Evolutionary conservation across 2,797 vertebrate genomes (phyloP), one percentile per base, ranked within the genome.

Genomic region (Typhlichthys subterraneus): DNA sequence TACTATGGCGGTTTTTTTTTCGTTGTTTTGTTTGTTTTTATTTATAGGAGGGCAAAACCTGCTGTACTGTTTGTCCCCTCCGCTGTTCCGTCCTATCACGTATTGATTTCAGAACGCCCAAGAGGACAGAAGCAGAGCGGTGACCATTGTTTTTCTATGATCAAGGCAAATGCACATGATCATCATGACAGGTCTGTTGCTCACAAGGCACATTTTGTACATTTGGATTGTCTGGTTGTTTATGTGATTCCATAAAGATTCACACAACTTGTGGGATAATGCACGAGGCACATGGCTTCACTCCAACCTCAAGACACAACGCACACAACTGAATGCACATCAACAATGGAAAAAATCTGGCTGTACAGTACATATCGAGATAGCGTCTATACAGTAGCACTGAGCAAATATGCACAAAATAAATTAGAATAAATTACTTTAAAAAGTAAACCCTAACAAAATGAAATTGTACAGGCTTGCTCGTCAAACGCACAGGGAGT

Each of bases 351-450:
- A 76, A 85, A 72, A 78, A 85, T 76, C 81, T 70, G 81, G 87
- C 89, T 87, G 88, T 87, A 69, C 70, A 77, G 53, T 59, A 87
- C 86, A 86, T 76, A 77, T 83, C 79, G 71, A 83, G 83, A 86
- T 70, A 81, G 85, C 82, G 81, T 89, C 83, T 90, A 87, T 89
- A 90, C 89, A 92, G 90, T 87, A 92, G 87, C 87, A 84, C 83
- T 87, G 87, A 84, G 82, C 85, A 87, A 89, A 90, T 87, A 85
- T 77, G 89, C 86, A 90, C 76, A 76, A 87, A 92, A 92, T 91
- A 92, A 92, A 91, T 92, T 82, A 85, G 75, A 91, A 92, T 91
- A 92, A 93, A 91, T 93, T 90, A 92, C 67, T 79, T 62, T 55
- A 74, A 83, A 81, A 83, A 80, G 63, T 66, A 80, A 73, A 17